Evolutionary conservation across 2,888 invertebrate species (phyloP), one percentile per base, ranked within the genome.

Genomic region (Sinodicranocentrus sp.): DNA sequence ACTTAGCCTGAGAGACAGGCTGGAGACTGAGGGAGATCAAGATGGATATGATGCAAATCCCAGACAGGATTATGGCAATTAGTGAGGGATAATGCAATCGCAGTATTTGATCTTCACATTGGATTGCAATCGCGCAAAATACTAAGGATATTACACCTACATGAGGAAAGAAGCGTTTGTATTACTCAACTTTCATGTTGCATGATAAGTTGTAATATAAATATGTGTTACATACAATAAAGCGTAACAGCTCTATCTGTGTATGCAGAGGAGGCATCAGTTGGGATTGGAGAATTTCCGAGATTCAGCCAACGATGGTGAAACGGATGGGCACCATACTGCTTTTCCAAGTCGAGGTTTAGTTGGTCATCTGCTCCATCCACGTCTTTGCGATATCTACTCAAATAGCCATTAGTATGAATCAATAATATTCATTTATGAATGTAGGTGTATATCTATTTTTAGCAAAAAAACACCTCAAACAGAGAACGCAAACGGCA

Each of bases 401-500:
- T 57, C n/a, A n/a, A n/a, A n/a, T n/a, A n/a, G n/a, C n/a, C n/a
- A n/a, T n/a, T n/a, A n/a, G n/a, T n/a, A n/a, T n/a, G n/a, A n/a
- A n/a, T n/a, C n/a, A n/a, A n/a, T n/a, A n/a, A n/a, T n/a, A n/a
- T n/a, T n/a, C n/a, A n/a, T n/a, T n/a, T n/a, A n/a, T n/a, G n/a
- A n/a, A n/a, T 33, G 33, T 10, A 10, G 33, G 33, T 33, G 33
- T 6, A 54, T 17, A 71, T 52, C 26, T 26, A 6, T 26, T 71
- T 26, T 43, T 44, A 1, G 23, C 33, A 33, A 33, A 33, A 33
- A 10, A 33, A 33, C 77, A 87, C 87, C 87, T 82, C 17, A 98
- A 92, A 72, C 97, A 94, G 78, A 97, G 92, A 52, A 98, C 97
- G 90, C 97, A 97, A 0, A 96, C 95, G 0, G 97, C 97, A 0